Conservation (phyloP, 2,797 vertebrate species). For the Pseudocheirus occidentalis region DNA sequence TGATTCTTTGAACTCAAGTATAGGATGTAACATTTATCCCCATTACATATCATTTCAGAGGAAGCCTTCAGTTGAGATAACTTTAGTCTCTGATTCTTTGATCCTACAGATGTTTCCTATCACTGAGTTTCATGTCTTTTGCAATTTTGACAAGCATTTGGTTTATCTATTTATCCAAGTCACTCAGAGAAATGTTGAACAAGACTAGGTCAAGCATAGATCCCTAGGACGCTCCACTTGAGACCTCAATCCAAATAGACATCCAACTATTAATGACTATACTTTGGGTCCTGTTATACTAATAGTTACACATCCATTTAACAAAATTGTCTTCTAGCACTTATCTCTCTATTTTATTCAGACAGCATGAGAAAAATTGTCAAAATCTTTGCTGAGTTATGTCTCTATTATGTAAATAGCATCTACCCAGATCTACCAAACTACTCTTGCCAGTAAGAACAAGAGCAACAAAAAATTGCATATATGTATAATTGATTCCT, state of each 20-base stretch:
- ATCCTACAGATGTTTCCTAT: neutral
- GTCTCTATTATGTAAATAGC: neutral
- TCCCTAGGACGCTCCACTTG: neutral
- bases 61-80: neutral
- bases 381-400: neutral
- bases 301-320: neutral
- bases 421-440: neutral
- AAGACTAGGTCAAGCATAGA: neutral
- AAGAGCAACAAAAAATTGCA: neutral
- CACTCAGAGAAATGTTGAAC: neutral
- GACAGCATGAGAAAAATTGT: neutral
- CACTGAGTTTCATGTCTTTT: neutral
- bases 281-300: neutral
- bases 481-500: neutral
- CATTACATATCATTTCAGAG: neutral
- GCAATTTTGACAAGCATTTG: neutral
- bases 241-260: neutral
- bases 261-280: neutral
- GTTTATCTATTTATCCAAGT: neutral
- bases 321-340: neutral
- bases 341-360: neutral
- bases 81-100: neutral
- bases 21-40: neutral
- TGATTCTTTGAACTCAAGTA: neutral
- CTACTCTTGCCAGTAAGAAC: neutral